phyloP scores from a whole-genome alignment of 2,888 invertebrate species.

The Mayetiola destructor region DNA sequence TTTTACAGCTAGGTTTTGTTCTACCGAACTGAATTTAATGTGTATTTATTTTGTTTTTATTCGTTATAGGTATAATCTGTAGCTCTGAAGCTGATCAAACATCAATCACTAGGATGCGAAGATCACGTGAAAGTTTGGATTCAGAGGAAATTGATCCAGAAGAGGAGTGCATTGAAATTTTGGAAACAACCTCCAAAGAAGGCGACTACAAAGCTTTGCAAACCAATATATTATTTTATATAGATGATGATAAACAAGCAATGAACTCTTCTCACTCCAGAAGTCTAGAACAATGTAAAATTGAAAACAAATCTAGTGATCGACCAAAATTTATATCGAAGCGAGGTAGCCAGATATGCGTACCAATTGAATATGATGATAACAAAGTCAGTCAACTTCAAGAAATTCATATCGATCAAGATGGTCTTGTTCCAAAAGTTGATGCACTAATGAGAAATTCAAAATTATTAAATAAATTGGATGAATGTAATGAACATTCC shows the following conservation, averaged over 20 bases:
- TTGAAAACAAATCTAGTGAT: not conserved
- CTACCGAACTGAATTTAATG: too few species aligned
- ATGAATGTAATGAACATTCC: slow-evolving; percentile 20
- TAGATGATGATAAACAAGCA: slow-evolving; percentile 23
- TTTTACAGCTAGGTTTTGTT: too few species aligned
- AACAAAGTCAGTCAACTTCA: not conserved
- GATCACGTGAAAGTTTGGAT: slow-evolving; percentile 61
- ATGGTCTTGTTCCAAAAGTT: not conserved
- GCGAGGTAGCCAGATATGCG: slow-evolving; percentile 20
- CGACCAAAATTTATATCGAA: slow-evolving; percentile 17
- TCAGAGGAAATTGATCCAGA: slow-evolving; percentile 48
- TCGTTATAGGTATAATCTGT: slow-evolving; percentile 37
- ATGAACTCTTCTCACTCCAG: not conserved
- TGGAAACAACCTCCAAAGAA: slow-evolving; percentile 35
- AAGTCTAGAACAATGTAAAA: not conserved
- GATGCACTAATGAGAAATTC: not conserved
- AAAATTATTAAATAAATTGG: slow-evolving; percentile 16
- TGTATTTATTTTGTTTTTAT: too few species aligned
- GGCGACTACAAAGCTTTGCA: slow-evolving; percentile 33
- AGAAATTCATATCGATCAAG: not conserved
- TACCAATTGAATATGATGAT: slow-evolving; percentile 22
- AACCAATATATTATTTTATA: slow-evolving; percentile 32
- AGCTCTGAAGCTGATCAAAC: slow-evolving; percentile 37
- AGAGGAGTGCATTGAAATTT: slow-evolving; percentile 39
- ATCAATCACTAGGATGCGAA: slow-evolving; percentile 35